These are phyloP conservation scores for Clarias macrocephalus DNA, from an alignment of 2,113 vertebrate genomes.

Conservation along the genomic window DNA sequence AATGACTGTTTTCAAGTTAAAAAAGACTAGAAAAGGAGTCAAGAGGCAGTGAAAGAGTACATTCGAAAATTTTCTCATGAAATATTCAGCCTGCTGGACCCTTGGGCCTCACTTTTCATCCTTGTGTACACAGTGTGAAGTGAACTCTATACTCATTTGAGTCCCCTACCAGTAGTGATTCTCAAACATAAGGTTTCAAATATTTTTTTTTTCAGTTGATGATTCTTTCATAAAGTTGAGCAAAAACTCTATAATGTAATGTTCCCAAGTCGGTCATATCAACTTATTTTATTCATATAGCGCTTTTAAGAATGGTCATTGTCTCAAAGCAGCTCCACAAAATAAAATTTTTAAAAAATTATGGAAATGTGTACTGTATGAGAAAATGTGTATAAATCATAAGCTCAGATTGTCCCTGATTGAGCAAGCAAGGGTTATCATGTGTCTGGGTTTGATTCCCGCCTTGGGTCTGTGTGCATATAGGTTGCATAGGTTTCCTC, in stretches of 20 bases:
- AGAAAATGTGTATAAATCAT: no score
- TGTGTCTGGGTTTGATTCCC: no score
- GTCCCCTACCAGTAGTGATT: background rate
- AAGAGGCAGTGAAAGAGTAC: background rate
- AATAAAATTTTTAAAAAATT: no score
- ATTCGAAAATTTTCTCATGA: slow-evolving; percentile 8
- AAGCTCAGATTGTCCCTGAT: no score
- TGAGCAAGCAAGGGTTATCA: no score
- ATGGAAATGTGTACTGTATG: no score
- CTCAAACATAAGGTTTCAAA: background rate
- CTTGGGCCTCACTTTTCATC: background rate
- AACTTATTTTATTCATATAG: no score
- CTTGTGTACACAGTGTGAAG: background rate
- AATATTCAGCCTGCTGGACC: slow-evolving; percentile 21
- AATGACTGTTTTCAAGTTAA: no score
- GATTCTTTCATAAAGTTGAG: background rate
- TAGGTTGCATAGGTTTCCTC: no score
- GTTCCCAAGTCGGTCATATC: background rate
- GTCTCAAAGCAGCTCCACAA: no score
- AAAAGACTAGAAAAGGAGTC: background rate
- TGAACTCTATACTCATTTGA: background rate
- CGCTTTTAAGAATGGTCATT: no score
- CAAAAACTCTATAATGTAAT: background rate
- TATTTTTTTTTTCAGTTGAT: background rate
- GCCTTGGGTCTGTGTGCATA: no score